Evolutionary conservation across 2,797 vertebrate species (phyloP).

Genomic region (Monodelphis domestica): DNA sequence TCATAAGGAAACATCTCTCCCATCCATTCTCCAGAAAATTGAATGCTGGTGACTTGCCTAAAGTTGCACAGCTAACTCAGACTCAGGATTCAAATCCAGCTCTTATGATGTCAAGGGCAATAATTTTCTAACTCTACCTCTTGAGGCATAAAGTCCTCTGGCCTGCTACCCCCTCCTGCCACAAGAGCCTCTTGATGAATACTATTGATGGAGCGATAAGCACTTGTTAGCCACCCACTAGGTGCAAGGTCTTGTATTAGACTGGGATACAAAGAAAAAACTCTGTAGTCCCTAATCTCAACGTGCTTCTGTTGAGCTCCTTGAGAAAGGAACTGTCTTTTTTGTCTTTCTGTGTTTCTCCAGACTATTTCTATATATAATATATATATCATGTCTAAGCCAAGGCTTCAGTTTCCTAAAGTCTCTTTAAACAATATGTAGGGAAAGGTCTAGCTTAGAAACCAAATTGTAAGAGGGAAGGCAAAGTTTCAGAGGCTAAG

Average conservation of each 20-base stretch:
- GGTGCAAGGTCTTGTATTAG: background rate
- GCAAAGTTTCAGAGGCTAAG: background rate
- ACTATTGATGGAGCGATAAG: background rate
- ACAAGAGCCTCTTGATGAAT: background rate
- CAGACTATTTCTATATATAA: too few relatives aligned
- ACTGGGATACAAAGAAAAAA: background rate
- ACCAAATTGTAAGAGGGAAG: background rate
- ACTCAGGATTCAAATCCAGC: background rate
- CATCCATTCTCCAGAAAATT: background rate
- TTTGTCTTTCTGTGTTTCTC: background rate
- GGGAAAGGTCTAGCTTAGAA: background rate
- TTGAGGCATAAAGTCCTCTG: background rate
- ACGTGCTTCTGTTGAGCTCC: background rate
- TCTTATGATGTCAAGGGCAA: background rate
- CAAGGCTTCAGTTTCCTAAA: background rate
- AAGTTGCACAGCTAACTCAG: background rate
- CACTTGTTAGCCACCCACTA: background rate
- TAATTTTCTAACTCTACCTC: background rate
- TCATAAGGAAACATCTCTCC: background rate
- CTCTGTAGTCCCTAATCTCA: background rate
- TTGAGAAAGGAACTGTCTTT: background rate
- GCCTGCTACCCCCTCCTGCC: background rate
- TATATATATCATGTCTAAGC: too few relatives aligned
- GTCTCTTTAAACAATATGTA: background rate
- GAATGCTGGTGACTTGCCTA: background rate